Evolutionary conservation across 2,113 vertebrate species (phyloP), one percentile per base, ranked within the genome.

Genomic region (Agelaius phoeniceus): DNA sequence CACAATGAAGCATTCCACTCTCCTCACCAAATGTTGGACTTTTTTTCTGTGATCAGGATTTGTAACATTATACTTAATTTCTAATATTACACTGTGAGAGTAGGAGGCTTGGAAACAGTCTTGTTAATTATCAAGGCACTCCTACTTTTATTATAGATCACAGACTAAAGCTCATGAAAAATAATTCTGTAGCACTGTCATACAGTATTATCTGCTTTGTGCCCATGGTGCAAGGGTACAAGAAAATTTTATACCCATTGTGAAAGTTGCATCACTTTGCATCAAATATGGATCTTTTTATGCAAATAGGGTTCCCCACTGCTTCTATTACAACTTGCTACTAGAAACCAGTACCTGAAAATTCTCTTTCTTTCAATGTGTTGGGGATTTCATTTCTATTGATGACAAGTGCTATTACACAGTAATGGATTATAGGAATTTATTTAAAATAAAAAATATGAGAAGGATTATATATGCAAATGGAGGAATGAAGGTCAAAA

Each of bases 351-450:
- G 55, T 92, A 94, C 75, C 87, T 93, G 93, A 20, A 92, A 96
- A 96, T 94, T 88, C 72, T 91, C 55, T 88, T 93, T 90, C 21
- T 46, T 83, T 65, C 59, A 57, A 37, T 84, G 75, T 94, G 92
- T 86, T 78, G 75, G 27, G 52, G 75, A 96, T 96, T 95, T 96
- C 28, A 96, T 97, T 93, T 87, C 91, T 93, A 80, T 90, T 91
- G 95, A 96, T 80, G 87, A 96, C 80, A 97, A 89, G 85, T 94
- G 87, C 57, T 96, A 92, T 94, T 92, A 94, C 44, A 91, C 71
- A 85, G 66, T 76, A 89, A 96, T 44, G 77, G 91, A 95, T 95
- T 96, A 95, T 39, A 87, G n/a, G 71, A 92, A 94, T 89, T 95
- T 23, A 91, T 91, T 91, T 95, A 84, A 85, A 85, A 94, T 18